phyloP scores from a whole-genome alignment of 2,797 vertebrate species.

The Hydrocynus forskahlii region DNA sequence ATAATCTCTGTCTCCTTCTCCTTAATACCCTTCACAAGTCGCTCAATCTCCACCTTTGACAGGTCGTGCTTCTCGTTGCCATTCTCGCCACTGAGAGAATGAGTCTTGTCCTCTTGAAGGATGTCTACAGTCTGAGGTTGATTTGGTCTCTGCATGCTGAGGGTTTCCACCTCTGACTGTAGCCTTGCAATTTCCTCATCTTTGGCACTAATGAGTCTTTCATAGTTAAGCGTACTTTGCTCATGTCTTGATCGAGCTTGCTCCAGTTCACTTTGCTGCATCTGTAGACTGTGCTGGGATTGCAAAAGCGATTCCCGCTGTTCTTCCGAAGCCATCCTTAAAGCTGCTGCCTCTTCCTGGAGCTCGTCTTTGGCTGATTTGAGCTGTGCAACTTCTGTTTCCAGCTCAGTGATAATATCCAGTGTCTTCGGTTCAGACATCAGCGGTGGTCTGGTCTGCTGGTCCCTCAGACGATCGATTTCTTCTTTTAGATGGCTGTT shows the following conservation, averaged over 20 bases:
- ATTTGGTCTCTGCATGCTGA: constrained; percentile 75
- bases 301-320: constrained; percentile 80
- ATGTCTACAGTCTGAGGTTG: constrained; percentile 82
- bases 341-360: constrained; percentile 83
- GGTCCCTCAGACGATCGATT: constrained; percentile 89
- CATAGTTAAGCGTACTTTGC: constrained; percentile 85
- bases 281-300: constrained; percentile 84
- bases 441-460: constrained; percentile 84
- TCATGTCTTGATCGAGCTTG: constrained; percentile 84
- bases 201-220: constrained; percentile 84
- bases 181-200: constrained; percentile 88
- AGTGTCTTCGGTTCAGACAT: constrained; percentile 85
- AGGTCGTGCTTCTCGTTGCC: constrained; percentile 96
- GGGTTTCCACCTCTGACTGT: constrained; percentile 81
- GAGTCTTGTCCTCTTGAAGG: constrained; percentile 90
- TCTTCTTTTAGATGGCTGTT: constrained; percentile 97
- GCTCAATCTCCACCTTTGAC: constrained; percentile 93
- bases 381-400: constrained; percentile 89
- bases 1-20: constrained; percentile 96
- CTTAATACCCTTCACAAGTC: constrained; percentile 90
- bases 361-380: constrained; percentile 79
- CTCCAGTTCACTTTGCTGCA: constrained; percentile 86
- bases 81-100: constrained; percentile 86
- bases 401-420: constrained; percentile 90
- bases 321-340: constrained; percentile 84